Conservation (phyloP, 2,113 vertebrate species). For the Clarias macrocephalus region DNA sequence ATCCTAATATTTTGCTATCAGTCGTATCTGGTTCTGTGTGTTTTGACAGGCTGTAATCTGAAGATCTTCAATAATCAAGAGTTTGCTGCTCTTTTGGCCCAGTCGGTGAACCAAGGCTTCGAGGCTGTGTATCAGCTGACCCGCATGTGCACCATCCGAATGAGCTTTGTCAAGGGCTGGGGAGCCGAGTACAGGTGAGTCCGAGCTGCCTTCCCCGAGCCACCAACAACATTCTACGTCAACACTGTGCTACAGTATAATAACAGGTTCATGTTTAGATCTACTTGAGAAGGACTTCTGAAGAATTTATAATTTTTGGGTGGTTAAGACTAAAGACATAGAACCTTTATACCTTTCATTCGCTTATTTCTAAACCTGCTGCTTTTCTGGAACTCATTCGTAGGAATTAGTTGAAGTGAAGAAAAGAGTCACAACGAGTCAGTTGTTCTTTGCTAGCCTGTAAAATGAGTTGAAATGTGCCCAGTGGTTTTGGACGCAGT, state of each 20-base stretch:
- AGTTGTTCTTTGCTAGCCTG: background rate
- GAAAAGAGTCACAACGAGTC: background rate
- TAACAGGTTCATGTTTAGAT: background rate
- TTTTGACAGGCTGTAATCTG: conserved; percentile 87
- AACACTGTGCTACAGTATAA: background rate
- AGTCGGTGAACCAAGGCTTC: conserved; percentile 98
- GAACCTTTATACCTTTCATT: background rate
- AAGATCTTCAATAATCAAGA: conserved; percentile 99
- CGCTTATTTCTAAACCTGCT: background rate
- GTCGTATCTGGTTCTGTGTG: background rate
- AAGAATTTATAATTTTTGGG: background rate
- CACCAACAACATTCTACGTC: background rate
- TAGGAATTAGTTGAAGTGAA: background rate
- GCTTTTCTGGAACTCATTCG: background rate
- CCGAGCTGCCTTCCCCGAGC: background rate
- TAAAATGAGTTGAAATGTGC: background rate
- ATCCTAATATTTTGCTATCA: background rate
- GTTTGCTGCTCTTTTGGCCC: conserved; percentile 92
- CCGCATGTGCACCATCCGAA: conserved; percentile 97
- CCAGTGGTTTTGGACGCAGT: background rate
- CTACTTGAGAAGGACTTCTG: background rate
- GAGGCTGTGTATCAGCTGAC: conserved; percentile 98
- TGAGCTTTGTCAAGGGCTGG: conserved; percentile 99
- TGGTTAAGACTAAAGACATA: background rate
- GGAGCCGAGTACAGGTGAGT: conserved; percentile 95